Evolutionary conservation across 2,797 vertebrate genomes (phyloP).

Genomic region (Coluber constrictor): DNA sequence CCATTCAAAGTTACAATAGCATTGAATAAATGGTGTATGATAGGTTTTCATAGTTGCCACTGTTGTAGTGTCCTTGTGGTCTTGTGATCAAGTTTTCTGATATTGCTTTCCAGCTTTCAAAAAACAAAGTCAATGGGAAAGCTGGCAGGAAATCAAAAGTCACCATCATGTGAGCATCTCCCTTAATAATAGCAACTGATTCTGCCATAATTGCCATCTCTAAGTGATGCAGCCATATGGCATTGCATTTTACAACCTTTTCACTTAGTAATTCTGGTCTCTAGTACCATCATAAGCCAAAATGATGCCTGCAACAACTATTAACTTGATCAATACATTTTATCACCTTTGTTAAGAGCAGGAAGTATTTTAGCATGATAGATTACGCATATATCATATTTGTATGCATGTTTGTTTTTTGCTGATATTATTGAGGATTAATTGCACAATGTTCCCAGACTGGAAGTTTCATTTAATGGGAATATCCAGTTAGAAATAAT

Average conservation of each 20-base stretch:
- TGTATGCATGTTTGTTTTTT: background rate
- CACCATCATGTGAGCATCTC: background rate
- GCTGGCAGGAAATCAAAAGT: background rate
- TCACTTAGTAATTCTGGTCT: background rate
- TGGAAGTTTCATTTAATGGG: background rate
- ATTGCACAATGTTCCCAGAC: background rate
- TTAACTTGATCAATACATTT: background rate
- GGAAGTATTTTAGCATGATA: background rate
- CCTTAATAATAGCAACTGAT: background rate
- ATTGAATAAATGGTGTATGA: background rate
- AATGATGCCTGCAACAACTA: constrained; percentile 9
- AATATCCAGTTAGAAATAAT: background rate
- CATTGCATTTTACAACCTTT: background rate
- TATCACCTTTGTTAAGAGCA: background rate
- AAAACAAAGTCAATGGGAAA: background rate
- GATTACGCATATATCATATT: background rate
- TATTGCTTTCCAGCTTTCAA: background rate
- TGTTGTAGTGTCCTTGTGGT: background rate
- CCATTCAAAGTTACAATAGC: background rate
- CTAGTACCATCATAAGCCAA: background rate
- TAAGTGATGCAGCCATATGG: background rate
- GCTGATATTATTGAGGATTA: background rate
- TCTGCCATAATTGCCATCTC: background rate
- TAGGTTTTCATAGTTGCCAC: background rate
- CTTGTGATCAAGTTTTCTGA: background rate